Conservation (phyloP, 2,888 invertebrate species). For the Heliconius erato region DNA sequence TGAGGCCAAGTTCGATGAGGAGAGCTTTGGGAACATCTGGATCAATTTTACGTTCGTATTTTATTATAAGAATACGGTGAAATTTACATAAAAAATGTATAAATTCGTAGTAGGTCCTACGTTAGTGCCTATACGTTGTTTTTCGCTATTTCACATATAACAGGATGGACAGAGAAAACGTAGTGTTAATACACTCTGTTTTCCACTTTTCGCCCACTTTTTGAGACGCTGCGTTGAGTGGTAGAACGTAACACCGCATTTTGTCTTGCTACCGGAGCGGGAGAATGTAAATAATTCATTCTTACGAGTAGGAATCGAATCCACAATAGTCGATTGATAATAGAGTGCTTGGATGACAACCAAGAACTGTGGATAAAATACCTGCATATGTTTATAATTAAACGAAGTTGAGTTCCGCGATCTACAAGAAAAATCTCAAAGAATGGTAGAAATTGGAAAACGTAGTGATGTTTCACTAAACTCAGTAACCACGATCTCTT, state of each 20-base stretch:
- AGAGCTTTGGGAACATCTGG: constrained; percentile 33
- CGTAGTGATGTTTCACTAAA: background rate
- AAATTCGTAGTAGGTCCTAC: background rate
- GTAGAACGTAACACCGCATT: background rate
- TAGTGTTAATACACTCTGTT: background rate
- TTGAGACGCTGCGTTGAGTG: background rate
- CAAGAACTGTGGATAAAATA: background rate
- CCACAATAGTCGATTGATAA: too few species aligned
- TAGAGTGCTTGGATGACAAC: background rate
- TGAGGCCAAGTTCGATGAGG: constrained; percentile 10
- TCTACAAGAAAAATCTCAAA: too few species aligned
- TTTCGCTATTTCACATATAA: background rate
- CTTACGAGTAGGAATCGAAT: background rate
- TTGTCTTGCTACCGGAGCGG: background rate
- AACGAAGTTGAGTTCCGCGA: background rate
- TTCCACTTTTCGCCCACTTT: background rate
- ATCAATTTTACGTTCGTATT: constrained; percentile 13
- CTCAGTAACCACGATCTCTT: background rate
- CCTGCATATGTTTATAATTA: too few species aligned
- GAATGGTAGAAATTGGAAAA: background rate
- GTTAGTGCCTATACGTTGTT: background rate
- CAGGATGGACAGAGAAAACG: too few species aligned
- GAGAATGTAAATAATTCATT: background rate
- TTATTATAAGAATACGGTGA: constrained; percentile 13
- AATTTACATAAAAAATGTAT: constrained; percentile 1